Evolutionary conservation across 2,888 invertebrate species (phyloP).

Genomic region (Apodemia zela): DNA sequence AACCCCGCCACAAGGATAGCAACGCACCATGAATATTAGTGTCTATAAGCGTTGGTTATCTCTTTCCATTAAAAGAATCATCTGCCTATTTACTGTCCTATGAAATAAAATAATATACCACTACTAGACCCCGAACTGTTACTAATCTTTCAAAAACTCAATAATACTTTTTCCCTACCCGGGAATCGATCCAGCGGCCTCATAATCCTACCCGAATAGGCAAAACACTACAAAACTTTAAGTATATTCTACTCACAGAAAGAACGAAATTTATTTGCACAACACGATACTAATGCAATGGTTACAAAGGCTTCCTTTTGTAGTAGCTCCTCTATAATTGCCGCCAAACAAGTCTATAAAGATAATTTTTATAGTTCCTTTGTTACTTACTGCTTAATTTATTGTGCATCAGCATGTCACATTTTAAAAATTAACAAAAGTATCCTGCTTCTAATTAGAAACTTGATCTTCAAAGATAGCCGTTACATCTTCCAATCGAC

Average conservation of each 20-base stretch:
- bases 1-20: no score
- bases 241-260: neutral
- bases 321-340: neutral
- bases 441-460: neutral
- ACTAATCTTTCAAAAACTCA: no score
- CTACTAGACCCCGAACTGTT: no score
- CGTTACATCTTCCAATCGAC: conserved; percentile 27
- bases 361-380: neutral
- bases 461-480: conserved; percentile 10
- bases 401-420: conserved; percentile 5
- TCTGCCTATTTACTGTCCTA: no score
- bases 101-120: no score
- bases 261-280: neutral
- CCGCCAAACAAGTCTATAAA: neutral
- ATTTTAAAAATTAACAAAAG: conserved; percentile 11
- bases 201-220: neutral
- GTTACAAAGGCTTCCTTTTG: neutral
- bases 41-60: no score
- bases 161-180: neutral
- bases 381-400: neutral
- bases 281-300: neutral
- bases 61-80: no score
- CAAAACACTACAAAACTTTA: no score
- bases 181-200: neutral
- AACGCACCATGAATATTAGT: no score